These are phyloP conservation scores for Catocala sponsa DNA, from an alignment of 2,888 invertebrate genomes.

Conservation along the genomic window DNA sequence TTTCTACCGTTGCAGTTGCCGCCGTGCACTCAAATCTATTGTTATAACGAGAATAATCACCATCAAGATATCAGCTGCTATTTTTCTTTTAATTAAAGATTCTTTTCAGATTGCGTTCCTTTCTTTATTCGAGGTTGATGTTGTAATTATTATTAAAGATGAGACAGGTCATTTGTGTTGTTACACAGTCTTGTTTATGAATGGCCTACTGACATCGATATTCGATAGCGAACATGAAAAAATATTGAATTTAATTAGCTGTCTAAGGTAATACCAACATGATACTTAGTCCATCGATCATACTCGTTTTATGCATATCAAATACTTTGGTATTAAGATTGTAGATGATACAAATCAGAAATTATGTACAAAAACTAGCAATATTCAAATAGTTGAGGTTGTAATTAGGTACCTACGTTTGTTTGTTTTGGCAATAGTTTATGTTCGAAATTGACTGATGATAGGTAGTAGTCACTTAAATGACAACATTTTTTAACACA, in stretches of 20 bases:
- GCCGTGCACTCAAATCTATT: conserved; percentile 50
- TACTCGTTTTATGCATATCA: not conserved
- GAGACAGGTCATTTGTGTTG: not conserved
- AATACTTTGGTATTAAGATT: not conserved
- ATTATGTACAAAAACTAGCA: not conserved
- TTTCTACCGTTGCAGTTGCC: conserved; percentile 51
- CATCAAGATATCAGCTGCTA: conserved; percentile 44
- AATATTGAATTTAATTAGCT: conserved; percentile 3
- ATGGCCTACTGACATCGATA: conserved; percentile 7
- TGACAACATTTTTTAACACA: too few relatives aligned
- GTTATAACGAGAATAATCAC: conserved; percentile 55
- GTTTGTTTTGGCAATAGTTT: too few relatives aligned
- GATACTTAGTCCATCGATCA: not conserved
- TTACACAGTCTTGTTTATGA: not conserved
- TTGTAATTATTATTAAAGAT: conserved; percentile 10
- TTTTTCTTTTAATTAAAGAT: conserved; percentile 52
- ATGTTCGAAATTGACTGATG: too few relatives aligned
- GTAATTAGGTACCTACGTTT: too few relatives aligned
- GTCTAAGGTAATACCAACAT: not conserved
- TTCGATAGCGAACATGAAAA: conserved; percentile 1
- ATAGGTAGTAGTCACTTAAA: too few relatives aligned
- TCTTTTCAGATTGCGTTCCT: conserved; percentile 24
- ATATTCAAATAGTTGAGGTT: too few relatives aligned
- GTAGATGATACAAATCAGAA: not conserved
- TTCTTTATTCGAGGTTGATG: conserved; percentile 27